Conservation (phyloP, 2,797 vertebrate species). For the Channallabes apus region DNA sequence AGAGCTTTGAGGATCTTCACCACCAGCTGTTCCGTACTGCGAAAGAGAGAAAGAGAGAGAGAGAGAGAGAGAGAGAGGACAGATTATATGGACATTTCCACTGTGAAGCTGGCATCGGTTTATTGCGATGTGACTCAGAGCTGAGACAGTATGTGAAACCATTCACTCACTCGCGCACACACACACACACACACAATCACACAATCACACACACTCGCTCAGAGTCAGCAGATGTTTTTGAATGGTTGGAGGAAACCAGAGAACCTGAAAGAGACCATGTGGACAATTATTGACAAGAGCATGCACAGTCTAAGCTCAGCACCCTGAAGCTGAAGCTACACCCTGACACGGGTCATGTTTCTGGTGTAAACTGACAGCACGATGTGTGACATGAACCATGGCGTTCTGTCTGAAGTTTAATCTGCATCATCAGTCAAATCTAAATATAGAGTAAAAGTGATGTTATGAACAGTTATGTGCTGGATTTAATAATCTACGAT, state of each 20-base stretch:
- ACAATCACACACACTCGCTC: too few relatives aligned
- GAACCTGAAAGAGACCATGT: background rate
- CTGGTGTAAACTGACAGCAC: background rate
- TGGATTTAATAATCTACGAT: too few relatives aligned
- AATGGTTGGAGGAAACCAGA: background rate
- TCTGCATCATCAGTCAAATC: too few relatives aligned
- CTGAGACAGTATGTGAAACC: background rate
- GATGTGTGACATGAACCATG: background rate
- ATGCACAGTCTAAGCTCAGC: background rate
- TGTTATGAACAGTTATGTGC: too few relatives aligned
- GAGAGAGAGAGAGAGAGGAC: background rate
- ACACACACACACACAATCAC: too few relatives aligned
- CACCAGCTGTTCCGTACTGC: conserved; percentile 87
- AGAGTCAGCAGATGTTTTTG: background rate
- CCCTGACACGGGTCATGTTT: background rate
- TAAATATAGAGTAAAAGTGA: too few relatives aligned
- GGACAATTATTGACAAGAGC: background rate
- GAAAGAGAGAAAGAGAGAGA: conserved; percentile 25
- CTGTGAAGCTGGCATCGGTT: background rate
- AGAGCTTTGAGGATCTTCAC: conserved; percentile 89
- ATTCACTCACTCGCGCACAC: background rate
- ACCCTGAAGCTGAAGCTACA: background rate
- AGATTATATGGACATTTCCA: background rate
- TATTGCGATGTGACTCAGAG: background rate
- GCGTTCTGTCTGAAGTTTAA: too few relatives aligned